Percentiles rank a stretch among this genome's conserved stretches.
Evolutionary conservation across 2,888 invertebrate species (phyloP).

Genomic region (Acrocyrtus sp.): DNA sequence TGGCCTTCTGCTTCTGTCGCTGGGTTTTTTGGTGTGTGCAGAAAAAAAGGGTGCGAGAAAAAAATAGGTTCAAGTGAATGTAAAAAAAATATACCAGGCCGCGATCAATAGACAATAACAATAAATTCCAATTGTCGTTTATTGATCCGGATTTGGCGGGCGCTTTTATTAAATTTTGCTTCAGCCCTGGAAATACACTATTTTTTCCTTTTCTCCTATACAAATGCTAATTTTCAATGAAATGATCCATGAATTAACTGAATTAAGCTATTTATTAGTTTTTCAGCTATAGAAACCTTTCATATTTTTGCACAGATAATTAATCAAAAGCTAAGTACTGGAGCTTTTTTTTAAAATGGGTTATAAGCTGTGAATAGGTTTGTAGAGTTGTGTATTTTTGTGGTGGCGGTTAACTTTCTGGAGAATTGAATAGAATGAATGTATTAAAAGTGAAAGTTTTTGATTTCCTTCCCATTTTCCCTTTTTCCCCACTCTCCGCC

Average conservation of each 20-base stretch:
- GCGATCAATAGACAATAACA: slow-evolving; percentile 44
- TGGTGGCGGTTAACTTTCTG: not conserved
- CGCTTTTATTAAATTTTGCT: not conserved
- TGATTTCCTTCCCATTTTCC: not conserved
- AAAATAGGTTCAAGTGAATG: not conserved
- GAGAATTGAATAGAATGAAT: not conserved
- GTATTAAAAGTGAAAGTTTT: not conserved
- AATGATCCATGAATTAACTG: not conserved
- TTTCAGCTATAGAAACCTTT: not conserved
- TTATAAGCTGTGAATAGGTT: not conserved
- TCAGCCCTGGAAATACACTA: not conserved
- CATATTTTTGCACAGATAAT: not conserved
- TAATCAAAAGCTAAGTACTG: too few relatives aligned
- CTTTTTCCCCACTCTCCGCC: too few relatives aligned
- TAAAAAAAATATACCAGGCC: slow-evolving; percentile 13
- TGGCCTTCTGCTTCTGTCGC: not conserved
- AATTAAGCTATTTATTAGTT: not conserved
- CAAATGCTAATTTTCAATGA: not conserved
- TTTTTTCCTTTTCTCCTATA: not conserved
- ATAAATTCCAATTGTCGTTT: slow-evolving; percentile 37
- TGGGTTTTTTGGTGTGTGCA: not conserved
- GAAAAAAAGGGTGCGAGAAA: not conserved
- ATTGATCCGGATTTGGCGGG: not conserved
- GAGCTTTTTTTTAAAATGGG: not conserved
- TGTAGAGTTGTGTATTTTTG: not conserved